Base-by-base conservation (phyloP, 2,113 vertebrate species). In the Perca fluviatilis region DNA sequence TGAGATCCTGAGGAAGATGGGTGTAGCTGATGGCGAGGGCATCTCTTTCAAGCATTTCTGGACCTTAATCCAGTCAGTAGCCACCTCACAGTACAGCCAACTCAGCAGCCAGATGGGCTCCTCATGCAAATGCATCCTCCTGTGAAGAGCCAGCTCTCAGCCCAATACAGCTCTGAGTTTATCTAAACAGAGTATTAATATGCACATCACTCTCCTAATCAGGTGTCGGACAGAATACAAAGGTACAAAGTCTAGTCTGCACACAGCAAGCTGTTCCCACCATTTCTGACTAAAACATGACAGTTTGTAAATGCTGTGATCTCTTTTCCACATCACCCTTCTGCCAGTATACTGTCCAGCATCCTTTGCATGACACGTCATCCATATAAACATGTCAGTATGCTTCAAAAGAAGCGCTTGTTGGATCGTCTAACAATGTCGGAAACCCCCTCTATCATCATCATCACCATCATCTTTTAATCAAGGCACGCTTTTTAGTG, bases 21-120 rank as follows among this genome's bases (percentile, higher is more conserved):
- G 94, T 1, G 94, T 95, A 19, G 91, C 83, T 16, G 94, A 95
- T 0, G 95, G 94, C 1, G 94, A 95, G 67, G 94, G 93, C 56
- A 85, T 96, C 88, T 90, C 93, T 83, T 96, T 96, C 92, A 89
- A 86, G 61, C 85, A 94, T 36, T 96, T 96, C 93, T 96, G 95
- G 95, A 88, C 0, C 74, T 80, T 96, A 8, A 92, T 96, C 90
- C 95, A 95, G 91, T 80, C 76, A 3, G 0, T 95, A 86, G 94
- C 95, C 86, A 80, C 80, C 43, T 4, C 25, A 1, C 93, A 95
- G 82, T 73, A 92, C 33, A 25, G 85, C 77, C 2, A 83, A 43
- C 81, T 95, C 13, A 86, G 89, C 58, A 57, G 68, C 13, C 86
- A 87, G 65, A 88, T 82, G 65, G 86, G 92, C 66, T 85, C 92